A percentile compares a stretch with the other conserved stretches of the same genome.
Evolutionary conservation across 2,797 vertebrate genomes (phyloP).

Genomic region (Taenioides sp.): DNA sequence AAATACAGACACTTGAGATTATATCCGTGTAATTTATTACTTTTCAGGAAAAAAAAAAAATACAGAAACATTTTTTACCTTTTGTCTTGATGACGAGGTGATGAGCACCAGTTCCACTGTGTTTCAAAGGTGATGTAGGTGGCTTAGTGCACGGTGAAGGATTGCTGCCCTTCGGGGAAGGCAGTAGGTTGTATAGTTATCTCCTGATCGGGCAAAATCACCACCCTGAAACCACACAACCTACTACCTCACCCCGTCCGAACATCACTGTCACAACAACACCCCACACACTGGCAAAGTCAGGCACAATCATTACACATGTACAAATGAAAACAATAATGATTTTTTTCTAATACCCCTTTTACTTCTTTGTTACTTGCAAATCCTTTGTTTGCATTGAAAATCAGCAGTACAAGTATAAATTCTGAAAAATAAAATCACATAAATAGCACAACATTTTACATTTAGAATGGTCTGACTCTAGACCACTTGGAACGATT

Average conservation of each 20-base stretch:
- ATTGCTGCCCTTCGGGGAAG: constrained; percentile 84
- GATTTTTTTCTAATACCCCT: too few species aligned
- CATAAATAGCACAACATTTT: too few species aligned
- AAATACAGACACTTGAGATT: constrained; percentile 18
- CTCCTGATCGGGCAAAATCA: constrained; percentile 92
- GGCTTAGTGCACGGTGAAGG: constrained; percentile 34
- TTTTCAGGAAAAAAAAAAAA: not conserved
- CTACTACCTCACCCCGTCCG: constrained; percentile 98
- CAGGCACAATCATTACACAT: not conserved
- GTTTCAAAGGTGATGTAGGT: not conserved
- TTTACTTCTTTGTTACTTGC: too few species aligned
- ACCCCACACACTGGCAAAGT: not conserved
- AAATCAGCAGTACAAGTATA: too few species aligned
- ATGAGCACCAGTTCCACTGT: not conserved
- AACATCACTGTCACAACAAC: constrained; percentile 67
- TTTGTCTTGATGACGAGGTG: not conserved
- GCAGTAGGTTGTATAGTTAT: constrained; percentile 89
- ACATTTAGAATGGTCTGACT: too few species aligned
- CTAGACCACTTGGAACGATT: too few species aligned
- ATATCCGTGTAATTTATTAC: constrained; percentile 47
- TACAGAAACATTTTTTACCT: constrained; percentile 51
- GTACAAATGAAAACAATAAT: not conserved
- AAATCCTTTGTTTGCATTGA: too few species aligned
- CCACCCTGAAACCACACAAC: constrained; percentile 99
- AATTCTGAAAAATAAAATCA: too few species aligned